Percentiles rank a stretch among this genome's conserved stretches.
Evolutionary conservation across 2,888 invertebrate genomes (phyloP).

Genomic region (Machimus rusticus): DNA sequence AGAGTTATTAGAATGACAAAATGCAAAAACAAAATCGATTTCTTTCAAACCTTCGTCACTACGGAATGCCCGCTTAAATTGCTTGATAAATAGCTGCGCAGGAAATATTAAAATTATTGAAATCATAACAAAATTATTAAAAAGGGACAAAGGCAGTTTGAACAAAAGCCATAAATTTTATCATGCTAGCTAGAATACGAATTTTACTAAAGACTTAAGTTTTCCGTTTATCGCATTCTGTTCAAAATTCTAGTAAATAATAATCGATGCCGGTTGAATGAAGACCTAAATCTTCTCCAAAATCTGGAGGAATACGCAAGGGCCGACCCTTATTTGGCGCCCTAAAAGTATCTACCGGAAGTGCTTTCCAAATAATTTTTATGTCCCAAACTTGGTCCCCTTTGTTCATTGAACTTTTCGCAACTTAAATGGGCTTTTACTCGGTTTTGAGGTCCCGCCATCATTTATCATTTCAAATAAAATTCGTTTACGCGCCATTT

Average conservation of each 20-base stretch:
- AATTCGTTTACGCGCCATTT: slow-evolving; percentile 46
- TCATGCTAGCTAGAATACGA: neutral
- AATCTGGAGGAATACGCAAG: neutral
- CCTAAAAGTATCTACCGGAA: neutral
- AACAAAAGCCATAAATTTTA: neutral
- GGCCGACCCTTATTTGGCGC: neutral
- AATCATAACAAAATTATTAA: neutral
- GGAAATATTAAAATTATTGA: no score
- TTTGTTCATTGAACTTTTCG: slow-evolving; percentile 1
- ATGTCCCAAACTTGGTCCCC: slow-evolving; percentile 6
- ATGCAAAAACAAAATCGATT: no score
- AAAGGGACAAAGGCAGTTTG: neutral
- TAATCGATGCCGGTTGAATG: neutral
- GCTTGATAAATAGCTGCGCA: no score
- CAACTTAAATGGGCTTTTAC: slow-evolving; percentile 6
- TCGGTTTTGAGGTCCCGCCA: neutral
- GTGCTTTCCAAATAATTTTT: neutral
- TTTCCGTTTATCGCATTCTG: neutral
- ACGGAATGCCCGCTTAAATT: no score
- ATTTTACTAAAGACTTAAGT: neutral
- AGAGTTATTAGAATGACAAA: no score
- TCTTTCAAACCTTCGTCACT: no score
- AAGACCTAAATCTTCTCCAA: neutral
- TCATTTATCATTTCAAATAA: slow-evolving; percentile 42
- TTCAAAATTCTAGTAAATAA: neutral